Evolutionary conservation across 2,888 invertebrate genomes (phyloP), one percentile per base, ranked within the genome.

Genomic region (Apocheima hispidaria): DNA sequence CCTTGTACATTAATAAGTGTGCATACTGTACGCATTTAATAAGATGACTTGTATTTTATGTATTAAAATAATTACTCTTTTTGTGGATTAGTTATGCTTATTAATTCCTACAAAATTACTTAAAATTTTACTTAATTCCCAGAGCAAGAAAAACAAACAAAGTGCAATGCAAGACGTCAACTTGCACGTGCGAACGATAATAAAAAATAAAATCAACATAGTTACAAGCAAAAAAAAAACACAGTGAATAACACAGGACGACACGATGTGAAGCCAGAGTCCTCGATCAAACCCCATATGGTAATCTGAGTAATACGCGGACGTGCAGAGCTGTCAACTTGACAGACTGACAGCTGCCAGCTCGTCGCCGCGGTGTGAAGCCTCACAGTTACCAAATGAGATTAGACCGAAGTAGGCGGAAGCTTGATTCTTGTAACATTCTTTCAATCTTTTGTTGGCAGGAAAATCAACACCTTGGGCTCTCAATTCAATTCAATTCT

Each of bases 321-420:
- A 74, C 75, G 59, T 63, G 68, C 73, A 65, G 18, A 44, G 54
- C 77, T 75, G 79, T 70, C 75, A 72, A 52, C 56, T n/a, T 46
- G 54, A 41, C 46, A 52, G 40, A 30, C 60, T 73, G 77, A 76
- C 72, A 65, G 51, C 67, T 75, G 76, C 69, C 80, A 78, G 72
- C 52, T 64, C 73, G 75, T 73, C 66, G 75, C 71, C 83, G 80
- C 83, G 80, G 74, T 80, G 80, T 79, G 76, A 72, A 87, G 93
- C 94, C 97, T 97, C 98, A 98, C 97, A 97, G 97, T 98, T 98
- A 98, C 98, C 97, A 96, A 96, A 97, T 98, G 98, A 98, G 98
- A 98, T 98, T 98, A 96, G 94, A 95, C 95, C 94, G 95, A 94
- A 93, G 92, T 88, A 92, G 90, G 91, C 87, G 74, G 61, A 91